phyloP scores from a whole-genome alignment of 2,797 vertebrate species.

The Buphagus erythrorhynchus region DNA sequence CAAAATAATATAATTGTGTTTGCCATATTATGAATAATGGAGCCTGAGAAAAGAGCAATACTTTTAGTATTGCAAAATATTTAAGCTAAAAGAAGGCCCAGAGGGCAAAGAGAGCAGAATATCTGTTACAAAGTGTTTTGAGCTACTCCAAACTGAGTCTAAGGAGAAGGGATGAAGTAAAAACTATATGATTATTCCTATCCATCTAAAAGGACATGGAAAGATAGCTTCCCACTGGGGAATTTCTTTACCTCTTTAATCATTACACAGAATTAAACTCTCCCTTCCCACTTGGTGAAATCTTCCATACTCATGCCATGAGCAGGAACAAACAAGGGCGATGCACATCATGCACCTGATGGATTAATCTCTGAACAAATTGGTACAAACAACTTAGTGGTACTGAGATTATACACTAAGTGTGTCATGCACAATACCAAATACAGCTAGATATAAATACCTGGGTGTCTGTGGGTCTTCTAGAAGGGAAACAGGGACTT shows the following conservation, averaged over 20 bases:
- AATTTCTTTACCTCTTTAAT: neutral
- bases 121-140: neutral
- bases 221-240: neutral
- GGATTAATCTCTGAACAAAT: fast-evolving
- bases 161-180: neutral
- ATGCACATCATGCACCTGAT: neutral
- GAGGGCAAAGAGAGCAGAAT: neutral
- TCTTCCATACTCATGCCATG: neutral
- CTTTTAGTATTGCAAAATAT: neutral
- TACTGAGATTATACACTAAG: fast-evolving
- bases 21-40: neutral
- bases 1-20: neutral
- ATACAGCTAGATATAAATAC: neutral
- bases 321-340: neutral
- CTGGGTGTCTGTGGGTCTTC: neutral
- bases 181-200: neutral
- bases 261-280: neutral
- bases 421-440: neutral
- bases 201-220: neutral
- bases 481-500: neutral
- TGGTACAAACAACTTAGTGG: neutral
- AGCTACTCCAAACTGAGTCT: neutral
- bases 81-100: neutral
- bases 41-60: neutral
- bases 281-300: neutral